phyloP scores from a whole-genome alignment of 2,113 vertebrate genomes.

The Tachysurus vachellii region DNA sequence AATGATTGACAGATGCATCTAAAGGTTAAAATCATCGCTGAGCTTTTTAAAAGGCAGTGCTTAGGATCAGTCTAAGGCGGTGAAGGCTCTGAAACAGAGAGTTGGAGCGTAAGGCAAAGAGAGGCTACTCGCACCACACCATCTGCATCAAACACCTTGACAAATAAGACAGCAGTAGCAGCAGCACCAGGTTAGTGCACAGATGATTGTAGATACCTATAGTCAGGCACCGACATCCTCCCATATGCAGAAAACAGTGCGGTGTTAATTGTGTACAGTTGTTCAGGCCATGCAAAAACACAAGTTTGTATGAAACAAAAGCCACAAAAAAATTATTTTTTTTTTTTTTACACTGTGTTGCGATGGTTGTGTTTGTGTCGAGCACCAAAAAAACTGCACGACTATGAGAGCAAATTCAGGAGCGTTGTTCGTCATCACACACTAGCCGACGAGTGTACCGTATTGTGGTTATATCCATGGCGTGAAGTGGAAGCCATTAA shows the following conservation, averaged over 20 bases:
- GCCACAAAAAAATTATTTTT: neutral
- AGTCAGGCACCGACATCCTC: conserved; percentile 27
- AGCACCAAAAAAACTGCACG: conserved; percentile 23
- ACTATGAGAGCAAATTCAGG: neutral
- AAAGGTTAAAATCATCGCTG: neutral
- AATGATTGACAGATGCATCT: neutral
- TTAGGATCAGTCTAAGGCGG: conserved; percentile 10
- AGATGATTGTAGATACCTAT: neutral
- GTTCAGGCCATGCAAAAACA: conserved; percentile 33
- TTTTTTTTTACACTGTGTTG: neutral
- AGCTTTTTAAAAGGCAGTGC: conserved; percentile 2
- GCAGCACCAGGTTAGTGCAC: conserved; percentile 38
- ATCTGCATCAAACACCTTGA: neutral
- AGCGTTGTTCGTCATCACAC: neutral
- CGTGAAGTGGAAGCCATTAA: conserved; percentile 6
- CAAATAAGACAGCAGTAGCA: conserved; percentile 16
- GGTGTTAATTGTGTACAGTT: conserved; percentile 8
- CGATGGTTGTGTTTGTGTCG: neutral
- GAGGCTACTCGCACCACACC: neutral
- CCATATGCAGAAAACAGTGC: conserved; percentile 15
- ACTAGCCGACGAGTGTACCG: neutral
- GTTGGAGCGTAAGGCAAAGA: conserved; percentile 27
- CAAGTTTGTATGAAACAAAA: neutral
- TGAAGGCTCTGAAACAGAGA: conserved; percentile 30
- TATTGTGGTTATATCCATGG: neutral